Conservation (phyloP, 2,113 vertebrate species). For the Lipophrys pholis region DNA sequence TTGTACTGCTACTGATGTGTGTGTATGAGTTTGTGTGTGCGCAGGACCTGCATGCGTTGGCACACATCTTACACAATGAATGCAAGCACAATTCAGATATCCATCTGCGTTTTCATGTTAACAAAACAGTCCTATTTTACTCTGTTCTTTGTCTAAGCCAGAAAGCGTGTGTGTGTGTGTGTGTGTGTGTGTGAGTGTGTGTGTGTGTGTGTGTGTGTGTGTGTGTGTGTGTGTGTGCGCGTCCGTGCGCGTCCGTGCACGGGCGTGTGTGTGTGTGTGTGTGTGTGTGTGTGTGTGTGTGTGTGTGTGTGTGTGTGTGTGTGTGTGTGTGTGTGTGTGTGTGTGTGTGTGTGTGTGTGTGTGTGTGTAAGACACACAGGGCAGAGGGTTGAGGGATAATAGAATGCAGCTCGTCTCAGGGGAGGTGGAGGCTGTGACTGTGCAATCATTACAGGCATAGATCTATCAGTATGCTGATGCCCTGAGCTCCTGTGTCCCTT, state of each 20-base stretch:
- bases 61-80: slow-evolving; percentile 26
- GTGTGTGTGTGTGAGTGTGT: background rate
- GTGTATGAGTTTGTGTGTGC: background rate
- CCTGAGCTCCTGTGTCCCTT: slow-evolving; percentile 53
- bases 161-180: background rate
- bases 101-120: slow-evolving; percentile 57
- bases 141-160: slow-evolving; percentile 70
- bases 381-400: slow-evolving; percentile 72
- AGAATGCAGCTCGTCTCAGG: slow-evolving; percentile 77
- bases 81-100: slow-evolving; percentile 51
- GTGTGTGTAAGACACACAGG: slow-evolving; percentile 29
- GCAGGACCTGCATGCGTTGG: slow-evolving; percentile 16
- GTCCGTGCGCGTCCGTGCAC: too few relatives aligned
- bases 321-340: slow-evolving; percentile 29
- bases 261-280: background rate
- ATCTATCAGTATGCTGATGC: slow-evolving; percentile 80
- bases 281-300: slow-evolving; percentile 12
- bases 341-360: slow-evolving; percentile 25
- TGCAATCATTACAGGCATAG: slow-evolving; percentile 84
- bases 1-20: background rate
- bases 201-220: too few relatives aligned
- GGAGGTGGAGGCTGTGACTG: slow-evolving; percentile 79
- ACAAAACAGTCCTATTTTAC: slow-evolving; percentile 56
- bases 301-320: background rate
- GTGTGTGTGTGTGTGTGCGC: too few relatives aligned